Percentiles rank a stretch among this genome's conserved stretches.
phyloP scores from a whole-genome alignment of 2,888 invertebrate genomes.

The Chymomyza procnemis region DNA sequence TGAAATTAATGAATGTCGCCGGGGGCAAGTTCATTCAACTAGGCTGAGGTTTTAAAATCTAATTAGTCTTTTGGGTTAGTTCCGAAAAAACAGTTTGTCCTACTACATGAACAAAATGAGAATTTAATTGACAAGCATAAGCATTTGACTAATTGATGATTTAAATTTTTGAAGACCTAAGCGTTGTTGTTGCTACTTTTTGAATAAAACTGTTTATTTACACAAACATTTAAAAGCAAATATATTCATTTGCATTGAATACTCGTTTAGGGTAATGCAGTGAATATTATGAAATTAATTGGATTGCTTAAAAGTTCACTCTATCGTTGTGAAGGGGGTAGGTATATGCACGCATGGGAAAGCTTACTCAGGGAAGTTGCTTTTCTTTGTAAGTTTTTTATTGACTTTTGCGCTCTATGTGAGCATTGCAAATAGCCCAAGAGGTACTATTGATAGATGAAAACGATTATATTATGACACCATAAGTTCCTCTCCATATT shows the following conservation, averaged over 20 bases:
- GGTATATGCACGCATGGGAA: no score
- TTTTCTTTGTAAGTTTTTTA: no score
- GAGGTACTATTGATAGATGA: no score
- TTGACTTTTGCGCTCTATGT: no score
- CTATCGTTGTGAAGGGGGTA: no score
- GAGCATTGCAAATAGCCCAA: no score
- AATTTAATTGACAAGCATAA: conserved; percentile 57
- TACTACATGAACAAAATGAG: conserved; percentile 34
- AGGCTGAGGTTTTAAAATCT: conserved; percentile 29
- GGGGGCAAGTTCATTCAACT: conserved; percentile 60
- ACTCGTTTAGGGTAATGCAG: no score
- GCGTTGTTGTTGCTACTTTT: background rate
- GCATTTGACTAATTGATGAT: conserved; percentile 52
- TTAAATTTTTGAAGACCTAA: conserved; percentile 10
- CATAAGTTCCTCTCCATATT: no score
- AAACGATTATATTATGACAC: no score
- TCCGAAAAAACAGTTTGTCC: conserved; percentile 36
- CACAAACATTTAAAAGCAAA: conserved; percentile 7
- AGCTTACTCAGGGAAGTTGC: no score
- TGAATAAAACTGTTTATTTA: conserved; percentile 11
- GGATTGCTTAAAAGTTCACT: no score
- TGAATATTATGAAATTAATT: no score
- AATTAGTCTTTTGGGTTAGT: conserved; percentile 63
- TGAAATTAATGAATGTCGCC: conserved; percentile 59
- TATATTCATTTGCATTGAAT: background rate